These are phyloP conservation scores for Phylloscopus collybita DNA, from an alignment of 2,797 vertebrate species.

Conservation along the genomic window DNA sequence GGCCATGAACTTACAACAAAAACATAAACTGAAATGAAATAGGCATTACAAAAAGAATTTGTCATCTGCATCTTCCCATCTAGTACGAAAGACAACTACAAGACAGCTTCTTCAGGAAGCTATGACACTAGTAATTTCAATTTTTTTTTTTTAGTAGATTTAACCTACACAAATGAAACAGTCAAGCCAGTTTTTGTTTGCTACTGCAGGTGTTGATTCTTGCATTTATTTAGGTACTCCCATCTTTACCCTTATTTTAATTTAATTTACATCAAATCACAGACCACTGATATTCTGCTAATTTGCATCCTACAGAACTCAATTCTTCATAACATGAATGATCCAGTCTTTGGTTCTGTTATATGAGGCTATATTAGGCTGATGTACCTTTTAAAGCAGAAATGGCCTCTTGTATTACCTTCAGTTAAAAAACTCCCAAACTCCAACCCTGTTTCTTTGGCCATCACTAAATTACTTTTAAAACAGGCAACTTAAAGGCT, in stretches of 20 bases:
- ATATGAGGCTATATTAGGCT: not conserved
- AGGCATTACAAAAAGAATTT: not conserved
- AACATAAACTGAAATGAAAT: not conserved
- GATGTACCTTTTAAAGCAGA: not conserved
- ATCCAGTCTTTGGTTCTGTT: not conserved
- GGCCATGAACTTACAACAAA: not conserved
- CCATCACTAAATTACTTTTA: not conserved
- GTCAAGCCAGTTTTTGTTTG: not conserved
- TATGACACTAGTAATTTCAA: not conserved
- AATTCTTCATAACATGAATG: not conserved
- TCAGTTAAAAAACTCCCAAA: not conserved
- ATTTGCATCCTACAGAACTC: not conserved
- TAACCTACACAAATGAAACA: not conserved
- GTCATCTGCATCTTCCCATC: not conserved
- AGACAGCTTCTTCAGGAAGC: not conserved
- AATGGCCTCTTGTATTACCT: not conserved
- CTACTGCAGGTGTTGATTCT: not conserved
- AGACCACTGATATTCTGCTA: not conserved
- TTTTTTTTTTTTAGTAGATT: not conserved
- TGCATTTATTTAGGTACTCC: not conserved
- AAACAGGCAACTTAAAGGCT: not conserved
- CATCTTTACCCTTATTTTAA: not conserved
- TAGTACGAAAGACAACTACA: not conserved
- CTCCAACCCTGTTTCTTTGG: not conserved
- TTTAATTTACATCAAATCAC: not conserved